These are phyloP conservation scores for Hydraecia micacea DNA, from an alignment of 2,888 invertebrate species.

Conservation along the genomic window DNA sequence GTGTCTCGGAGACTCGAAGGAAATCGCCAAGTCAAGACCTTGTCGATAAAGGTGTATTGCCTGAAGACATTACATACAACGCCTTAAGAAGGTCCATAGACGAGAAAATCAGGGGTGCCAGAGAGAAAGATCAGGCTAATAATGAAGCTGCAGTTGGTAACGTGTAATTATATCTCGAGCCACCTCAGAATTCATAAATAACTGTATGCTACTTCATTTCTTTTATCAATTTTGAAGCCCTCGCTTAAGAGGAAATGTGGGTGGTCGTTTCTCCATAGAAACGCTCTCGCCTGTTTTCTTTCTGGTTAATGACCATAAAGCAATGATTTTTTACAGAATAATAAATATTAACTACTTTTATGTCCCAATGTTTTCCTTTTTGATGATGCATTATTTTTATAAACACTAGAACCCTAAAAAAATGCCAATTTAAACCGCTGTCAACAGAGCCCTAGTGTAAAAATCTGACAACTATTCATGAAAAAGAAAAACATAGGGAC, in stretches of 20 bases:
- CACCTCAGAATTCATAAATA: background rate
- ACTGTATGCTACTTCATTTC: background rate
- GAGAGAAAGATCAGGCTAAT: background rate
- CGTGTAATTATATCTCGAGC: slow-evolving; percentile 3
- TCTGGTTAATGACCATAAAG: too few relatives aligned
- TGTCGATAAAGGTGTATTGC: background rate
- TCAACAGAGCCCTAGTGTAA: too few relatives aligned
- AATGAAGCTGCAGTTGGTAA: slow-evolving; percentile 12
- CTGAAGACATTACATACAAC: background rate
- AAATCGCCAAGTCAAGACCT: background rate
- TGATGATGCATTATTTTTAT: too few relatives aligned
- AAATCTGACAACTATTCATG: too few relatives aligned
- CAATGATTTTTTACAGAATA: too few relatives aligned
- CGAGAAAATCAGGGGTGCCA: slow-evolving; percentile 9
- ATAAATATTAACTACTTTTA: too few relatives aligned
- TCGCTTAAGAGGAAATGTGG: background rate
- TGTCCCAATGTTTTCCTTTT: too few relatives aligned
- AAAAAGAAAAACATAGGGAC: too few relatives aligned
- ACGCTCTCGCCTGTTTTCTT: too few relatives aligned
- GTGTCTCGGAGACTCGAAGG: background rate
- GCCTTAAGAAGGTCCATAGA: slow-evolving; percentile 20
- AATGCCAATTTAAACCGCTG: too few relatives aligned
- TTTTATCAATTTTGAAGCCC: background rate
- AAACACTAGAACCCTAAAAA: too few relatives aligned
- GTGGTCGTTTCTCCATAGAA: too few relatives aligned